phyloP scores from a whole-genome alignment of 2,113 vertebrate genomes.

The Microcebus jonahi region DNA sequence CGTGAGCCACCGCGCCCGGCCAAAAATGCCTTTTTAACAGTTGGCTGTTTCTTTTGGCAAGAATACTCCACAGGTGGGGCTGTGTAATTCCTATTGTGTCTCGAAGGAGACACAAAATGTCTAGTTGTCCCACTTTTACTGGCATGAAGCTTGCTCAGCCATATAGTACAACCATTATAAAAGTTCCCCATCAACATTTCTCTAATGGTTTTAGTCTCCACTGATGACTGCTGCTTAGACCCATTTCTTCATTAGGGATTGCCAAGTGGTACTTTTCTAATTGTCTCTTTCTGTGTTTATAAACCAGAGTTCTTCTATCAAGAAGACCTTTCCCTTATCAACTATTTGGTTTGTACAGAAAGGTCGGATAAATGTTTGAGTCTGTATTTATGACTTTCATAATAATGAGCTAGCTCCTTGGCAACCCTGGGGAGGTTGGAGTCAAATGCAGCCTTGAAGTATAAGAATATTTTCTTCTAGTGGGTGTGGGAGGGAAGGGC shows the following conservation, averaged over 20 bases:
- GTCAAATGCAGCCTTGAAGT: not conserved
- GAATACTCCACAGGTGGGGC: not conserved
- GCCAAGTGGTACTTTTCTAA: not conserved
- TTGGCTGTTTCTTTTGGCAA: not conserved
- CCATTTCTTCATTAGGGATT: not conserved
- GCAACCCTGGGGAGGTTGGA: not conserved
- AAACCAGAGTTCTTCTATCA: not conserved
- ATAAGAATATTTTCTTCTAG: conserved; percentile 2
- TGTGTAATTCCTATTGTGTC: not conserved
- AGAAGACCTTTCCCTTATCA: not conserved
- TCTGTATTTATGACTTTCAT: not conserved
- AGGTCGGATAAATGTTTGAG: not conserved
- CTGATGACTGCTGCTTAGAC: not conserved
- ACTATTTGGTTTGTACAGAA: not conserved
- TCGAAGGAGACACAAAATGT: not conserved
- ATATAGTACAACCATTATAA: not conserved
- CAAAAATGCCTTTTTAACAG: not conserved
- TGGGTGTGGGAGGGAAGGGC: not conserved
- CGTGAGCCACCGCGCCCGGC: too few species aligned
- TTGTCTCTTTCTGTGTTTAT: not conserved
- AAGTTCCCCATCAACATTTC: not conserved
- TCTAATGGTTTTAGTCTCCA: not conserved
- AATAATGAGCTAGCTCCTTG: not conserved
- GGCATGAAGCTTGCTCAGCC: not conserved
- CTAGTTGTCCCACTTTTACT: not conserved